These are phyloP conservation scores for Drosophila hamatofila DNA, from an alignment of 2,888 invertebrate species.

Conservation along the genomic window DNA sequence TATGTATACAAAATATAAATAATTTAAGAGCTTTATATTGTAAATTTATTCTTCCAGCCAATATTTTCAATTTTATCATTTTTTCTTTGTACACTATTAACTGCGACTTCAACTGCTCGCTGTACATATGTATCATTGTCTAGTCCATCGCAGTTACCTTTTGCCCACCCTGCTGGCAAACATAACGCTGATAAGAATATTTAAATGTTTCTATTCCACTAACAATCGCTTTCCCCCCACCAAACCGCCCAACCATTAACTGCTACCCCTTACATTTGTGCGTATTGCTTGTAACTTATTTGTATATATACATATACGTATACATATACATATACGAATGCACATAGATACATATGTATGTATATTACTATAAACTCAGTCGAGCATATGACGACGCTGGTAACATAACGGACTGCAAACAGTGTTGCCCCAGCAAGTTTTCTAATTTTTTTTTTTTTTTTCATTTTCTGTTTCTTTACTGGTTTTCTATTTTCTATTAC, in stretches of 20 bases:
- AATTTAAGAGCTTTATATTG: neutral
- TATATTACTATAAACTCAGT: constrained; percentile 57
- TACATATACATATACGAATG: neutral
- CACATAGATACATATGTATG: neutral
- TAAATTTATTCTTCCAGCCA: neutral
- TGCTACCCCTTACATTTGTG: constrained; percentile 25
- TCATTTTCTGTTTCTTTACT: constrained; percentile 28
- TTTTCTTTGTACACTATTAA: neutral
- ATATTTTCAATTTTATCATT: neutral
- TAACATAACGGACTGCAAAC: constrained; percentile 49
- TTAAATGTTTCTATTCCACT: constrained; percentile 12
- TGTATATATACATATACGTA: constrained; percentile 21
- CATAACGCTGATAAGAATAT: constrained; percentile 68
- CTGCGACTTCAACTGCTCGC: neutral
- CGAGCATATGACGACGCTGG: constrained; percentile 65
- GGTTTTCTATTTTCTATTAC: constrained; percentile 68
- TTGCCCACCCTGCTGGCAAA: constrained; percentile 46
- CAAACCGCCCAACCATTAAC: neutral
- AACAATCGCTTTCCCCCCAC: neutral
- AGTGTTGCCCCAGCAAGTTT: constrained; percentile 54
- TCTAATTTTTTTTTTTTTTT: constrained; percentile 16
- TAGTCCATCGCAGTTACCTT: constrained; percentile 32
- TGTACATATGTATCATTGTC: neutral
- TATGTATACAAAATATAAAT: neutral
- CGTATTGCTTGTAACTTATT: constrained; percentile 61